phyloP scores from a whole-genome alignment of 2,113 vertebrate genomes.

The Nymphicus hollandicus region DNA sequence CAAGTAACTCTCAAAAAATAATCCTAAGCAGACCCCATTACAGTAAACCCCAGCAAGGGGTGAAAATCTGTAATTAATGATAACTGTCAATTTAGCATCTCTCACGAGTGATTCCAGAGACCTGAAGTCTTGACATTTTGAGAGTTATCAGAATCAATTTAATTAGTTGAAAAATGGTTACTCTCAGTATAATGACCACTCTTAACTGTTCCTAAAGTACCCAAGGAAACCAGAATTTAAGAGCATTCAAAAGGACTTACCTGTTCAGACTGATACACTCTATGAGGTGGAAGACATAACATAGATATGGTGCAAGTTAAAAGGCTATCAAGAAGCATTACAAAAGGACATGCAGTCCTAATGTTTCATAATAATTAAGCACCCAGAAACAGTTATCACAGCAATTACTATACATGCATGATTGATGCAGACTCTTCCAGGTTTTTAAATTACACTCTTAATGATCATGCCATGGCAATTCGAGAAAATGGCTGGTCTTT shows the following conservation, averaged over 20 bases:
- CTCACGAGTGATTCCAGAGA: background rate
- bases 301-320: background rate
- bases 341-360: background rate
- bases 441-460: constrained; percentile 12
- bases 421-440: background rate
- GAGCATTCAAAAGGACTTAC: background rate
- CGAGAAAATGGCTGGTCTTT: background rate
- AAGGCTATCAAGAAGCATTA: background rate
- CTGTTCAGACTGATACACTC: background rate
- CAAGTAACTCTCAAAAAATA: background rate
- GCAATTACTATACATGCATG: background rate
- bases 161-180: constrained; percentile 51
- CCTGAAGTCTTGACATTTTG: constrained; percentile 20
- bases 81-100: constrained; percentile 33
- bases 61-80: constrained; percentile 48
- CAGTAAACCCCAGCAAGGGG: background rate
- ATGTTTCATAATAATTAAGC: background rate
- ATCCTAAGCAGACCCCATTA: background rate
- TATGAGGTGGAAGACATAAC: background rate
- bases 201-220: background rate
- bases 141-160: constrained; percentile 41
- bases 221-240: background rate
- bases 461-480: background rate
- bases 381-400: constrained; percentile 9
- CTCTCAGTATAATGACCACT: constrained; percentile 26